Conservation (phyloP, 1,140 invertebrate genomes). For the Physella acuta region DNA sequence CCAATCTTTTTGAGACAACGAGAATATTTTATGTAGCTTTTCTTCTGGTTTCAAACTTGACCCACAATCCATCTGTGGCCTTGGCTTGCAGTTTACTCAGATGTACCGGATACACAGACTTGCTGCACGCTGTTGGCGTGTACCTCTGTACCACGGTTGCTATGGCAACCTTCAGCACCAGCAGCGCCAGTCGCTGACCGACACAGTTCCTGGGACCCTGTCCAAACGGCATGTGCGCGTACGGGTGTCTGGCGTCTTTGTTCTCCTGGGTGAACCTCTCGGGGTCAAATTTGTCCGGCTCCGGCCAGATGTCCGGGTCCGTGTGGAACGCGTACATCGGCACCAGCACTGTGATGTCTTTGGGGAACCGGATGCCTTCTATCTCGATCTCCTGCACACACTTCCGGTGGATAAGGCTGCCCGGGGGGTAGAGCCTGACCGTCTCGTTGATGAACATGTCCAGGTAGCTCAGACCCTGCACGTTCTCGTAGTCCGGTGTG, state of each 20-base stretch:
- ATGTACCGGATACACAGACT: neutral
- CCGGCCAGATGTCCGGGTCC: constrained; percentile 69
- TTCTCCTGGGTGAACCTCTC: constrained; percentile 48
- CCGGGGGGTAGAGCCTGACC: constrained; percentile 45
- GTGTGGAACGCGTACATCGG: constrained; percentile 73
- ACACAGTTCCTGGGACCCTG: constrained; percentile 67
- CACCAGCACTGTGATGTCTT: too few species aligned
- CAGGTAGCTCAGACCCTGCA: constrained; percentile 66
- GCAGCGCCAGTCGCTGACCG: constrained; percentile 65
- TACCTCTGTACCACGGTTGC: constrained; percentile 46
- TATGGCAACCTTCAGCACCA: constrained; percentile 70
- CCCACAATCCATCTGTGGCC: neutral
- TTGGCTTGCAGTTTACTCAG: neutral
- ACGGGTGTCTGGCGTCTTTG: constrained; percentile 26
- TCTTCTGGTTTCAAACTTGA: neutral
- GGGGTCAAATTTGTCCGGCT: constrained; percentile 75
- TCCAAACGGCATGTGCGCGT: constrained; percentile 65
- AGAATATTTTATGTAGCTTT: too few species aligned
- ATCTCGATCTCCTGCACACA: constrained; percentile 40
- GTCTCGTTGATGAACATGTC: constrained; percentile 54
- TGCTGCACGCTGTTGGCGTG: constrained; percentile 16
- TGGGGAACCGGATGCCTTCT: constrained; percentile 52
- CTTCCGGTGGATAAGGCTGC: constrained; percentile 25
- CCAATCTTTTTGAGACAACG: too few species aligned
- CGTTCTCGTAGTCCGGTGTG: constrained; percentile 63